Evolutionary conservation across 2,113 vertebrate species (phyloP), one percentile per base, ranked within the genome.

Genomic region (Zapornia atra): DNA sequence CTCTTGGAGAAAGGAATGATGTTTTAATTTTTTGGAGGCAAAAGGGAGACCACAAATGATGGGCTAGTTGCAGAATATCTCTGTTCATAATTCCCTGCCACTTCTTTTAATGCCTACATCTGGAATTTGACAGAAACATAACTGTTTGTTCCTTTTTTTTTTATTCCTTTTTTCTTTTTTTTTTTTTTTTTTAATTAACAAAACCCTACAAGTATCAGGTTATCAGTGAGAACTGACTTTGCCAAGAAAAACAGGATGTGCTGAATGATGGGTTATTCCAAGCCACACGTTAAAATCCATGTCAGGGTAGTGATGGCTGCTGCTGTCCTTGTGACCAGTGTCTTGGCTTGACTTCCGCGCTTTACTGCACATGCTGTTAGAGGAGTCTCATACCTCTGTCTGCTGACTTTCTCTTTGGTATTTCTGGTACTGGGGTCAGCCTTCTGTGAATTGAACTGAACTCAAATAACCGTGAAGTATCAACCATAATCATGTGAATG

Each of bases 381-480:
- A 87, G 31, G 54, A 40, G 10, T 38, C 57, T 95, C 0, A 3
- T 71, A 42, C 18, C 38, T 91, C 90, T 69, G 54, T 63, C 56
- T 68, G 34, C 84, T 88, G 63, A 69, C 78, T 88, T 88, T 51
- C n/a, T 90, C 34, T 29, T 69, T 38, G 79, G 8, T 85, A 34
- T 88, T 96, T 76, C 77, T 90, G 72, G 28, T 42, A 10, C 64
- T 90, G 51, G 66, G 75, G 75, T 91, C 92, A 95, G 60, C 80
- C 53, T 86, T 78, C 48, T 84, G 56, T 85, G 76, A 88, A 60
- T 19, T 78, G 69, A 94, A 33, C 17, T 69, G 66, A 73, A 68
- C 61, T 84, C 50, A 78, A 36, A 48, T 59, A 86, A 86, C 51
- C 38, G 57, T 57, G 57, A 78, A 68, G 8, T 69, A 48, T 63